phyloP scores from a whole-genome alignment of 2,888 invertebrate genomes.

The Melieria picta region DNA sequence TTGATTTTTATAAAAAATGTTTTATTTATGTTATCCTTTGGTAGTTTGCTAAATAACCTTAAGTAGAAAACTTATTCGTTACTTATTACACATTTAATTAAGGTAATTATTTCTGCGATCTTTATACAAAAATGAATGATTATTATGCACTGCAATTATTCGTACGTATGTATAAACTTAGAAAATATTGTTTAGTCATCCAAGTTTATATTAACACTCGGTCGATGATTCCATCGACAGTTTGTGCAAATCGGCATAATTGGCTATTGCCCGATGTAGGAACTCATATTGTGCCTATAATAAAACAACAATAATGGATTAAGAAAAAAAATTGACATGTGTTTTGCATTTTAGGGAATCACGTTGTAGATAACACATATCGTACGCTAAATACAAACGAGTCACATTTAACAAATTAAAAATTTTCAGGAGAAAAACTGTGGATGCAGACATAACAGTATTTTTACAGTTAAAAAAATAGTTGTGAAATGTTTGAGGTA shows the following conservation, averaged over 20 bases:
- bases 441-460: too few relatives aligned
- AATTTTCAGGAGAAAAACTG: too few relatives aligned
- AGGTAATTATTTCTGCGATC: constrained; percentile 37
- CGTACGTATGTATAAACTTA: constrained; percentile 37
- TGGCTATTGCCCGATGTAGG: constrained; percentile 89
- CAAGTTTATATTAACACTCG: constrained; percentile 46
- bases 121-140: constrained; percentile 43
- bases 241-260: constrained; percentile 88
- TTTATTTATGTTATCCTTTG: constrained; percentile 43
- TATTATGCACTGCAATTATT: constrained; percentile 36
- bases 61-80: constrained; percentile 38
- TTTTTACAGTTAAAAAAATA: too few relatives aligned
- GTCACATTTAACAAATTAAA: background rate
- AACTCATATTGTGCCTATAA: constrained; percentile 90
- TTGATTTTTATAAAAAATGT: constrained; percentile 35
- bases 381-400: too few relatives aligned
- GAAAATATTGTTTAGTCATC: constrained; percentile 34
- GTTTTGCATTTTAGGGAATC: background rate
- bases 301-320: background rate
- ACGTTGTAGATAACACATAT: too few relatives aligned
- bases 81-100: constrained; percentile 36
- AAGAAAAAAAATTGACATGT: background rate
- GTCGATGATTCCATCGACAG: constrained; percentile 65
- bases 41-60: constrained; percentile 46
- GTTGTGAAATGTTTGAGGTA: too few relatives aligned